Conservation (phyloP, 2,888 invertebrate species). For the Ophion costatus region DNA sequence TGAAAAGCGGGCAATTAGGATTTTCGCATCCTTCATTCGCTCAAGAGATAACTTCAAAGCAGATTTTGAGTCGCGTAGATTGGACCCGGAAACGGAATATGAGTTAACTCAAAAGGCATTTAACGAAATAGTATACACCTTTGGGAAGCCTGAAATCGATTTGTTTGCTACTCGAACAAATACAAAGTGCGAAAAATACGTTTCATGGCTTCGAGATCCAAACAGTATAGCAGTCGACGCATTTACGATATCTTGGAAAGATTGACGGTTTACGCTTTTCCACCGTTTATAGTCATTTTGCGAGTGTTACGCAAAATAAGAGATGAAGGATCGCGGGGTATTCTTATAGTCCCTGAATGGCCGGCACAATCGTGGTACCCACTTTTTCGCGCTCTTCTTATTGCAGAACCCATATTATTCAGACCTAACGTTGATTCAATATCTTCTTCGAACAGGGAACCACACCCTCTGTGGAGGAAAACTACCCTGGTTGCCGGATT, state of each 20-base stretch:
- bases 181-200: too few species aligned
- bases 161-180: conserved; percentile 16
- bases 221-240: not conserved
- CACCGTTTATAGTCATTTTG: conserved; percentile 2
- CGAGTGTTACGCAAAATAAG: not conserved
- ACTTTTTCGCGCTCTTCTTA: too few species aligned
- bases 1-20: conserved; percentile 36
- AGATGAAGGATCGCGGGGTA: conserved; percentile 43
- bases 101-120: conserved; percentile 1
- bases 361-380: too few species aligned
- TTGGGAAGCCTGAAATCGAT: conserved; percentile 15
- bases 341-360: too few species aligned
- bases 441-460: conserved; percentile 47
- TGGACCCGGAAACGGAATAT: conserved; percentile 27
- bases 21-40: conserved; percentile 47
- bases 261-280: conserved; percentile 5
- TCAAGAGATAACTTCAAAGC: conserved; percentile 45
- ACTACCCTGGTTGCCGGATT: conserved; percentile 64
- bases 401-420: too few species aligned
- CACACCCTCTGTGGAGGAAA: conserved; percentile 45
- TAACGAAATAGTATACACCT: not conserved
- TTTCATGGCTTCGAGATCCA: conserved; percentile 5
- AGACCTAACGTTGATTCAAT: not conserved
- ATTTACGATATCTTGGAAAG: not conserved
- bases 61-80: conserved; percentile 33